Percentiles rank a stretch among this genome's conserved stretches.
Conservation (phyloP, 2,888 invertebrate species). For the Brenthis daphne region DNA sequence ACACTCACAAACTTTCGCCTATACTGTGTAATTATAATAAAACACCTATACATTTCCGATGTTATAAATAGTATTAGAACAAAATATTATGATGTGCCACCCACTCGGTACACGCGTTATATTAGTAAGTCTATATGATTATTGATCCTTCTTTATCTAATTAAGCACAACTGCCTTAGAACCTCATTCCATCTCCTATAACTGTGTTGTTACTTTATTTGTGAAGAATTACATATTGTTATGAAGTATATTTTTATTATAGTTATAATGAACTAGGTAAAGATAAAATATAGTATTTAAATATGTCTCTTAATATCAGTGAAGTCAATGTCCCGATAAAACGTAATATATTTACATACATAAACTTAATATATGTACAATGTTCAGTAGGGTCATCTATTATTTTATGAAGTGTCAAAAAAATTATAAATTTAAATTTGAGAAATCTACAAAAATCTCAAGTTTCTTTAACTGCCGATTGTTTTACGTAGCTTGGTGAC, state of each 20-base stretch:
- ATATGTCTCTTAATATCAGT: slow-evolving; percentile 23
- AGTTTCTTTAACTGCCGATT: slow-evolving; percentile 23
- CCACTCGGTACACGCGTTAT: background rate
- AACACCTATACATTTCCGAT: background rate
- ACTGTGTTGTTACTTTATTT: slow-evolving; percentile 19
- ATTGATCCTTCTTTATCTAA: slow-evolving; percentile 37
- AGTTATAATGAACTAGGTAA: slow-evolving; percentile 12
- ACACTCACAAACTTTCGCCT: too few species aligned
- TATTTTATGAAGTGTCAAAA: background rate
- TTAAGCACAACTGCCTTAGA: slow-evolving; percentile 26
- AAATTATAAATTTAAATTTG: background rate
- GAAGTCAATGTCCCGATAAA: slow-evolving; percentile 23
- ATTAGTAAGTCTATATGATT: slow-evolving; percentile 19
- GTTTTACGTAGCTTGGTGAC: slow-evolving; percentile 17
- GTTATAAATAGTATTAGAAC: background rate
- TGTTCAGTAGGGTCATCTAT: background rate
- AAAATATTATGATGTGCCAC: slow-evolving; percentile 1
- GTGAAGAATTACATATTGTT: background rate
- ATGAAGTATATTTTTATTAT: slow-evolving; percentile 7
- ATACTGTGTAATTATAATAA: background rate
- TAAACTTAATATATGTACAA: background rate
- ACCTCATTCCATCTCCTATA: slow-evolving; percentile 5
- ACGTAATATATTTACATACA: background rate
- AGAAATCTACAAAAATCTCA: background rate
- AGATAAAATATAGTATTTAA: slow-evolving; percentile 17